A percentile compares a stretch with the other conserved stretches of the same genome.
These are phyloP conservation scores for Crenichthys baileyi DNA, from an alignment of 2,797 vertebrate species.

Conservation along the genomic window DNA sequence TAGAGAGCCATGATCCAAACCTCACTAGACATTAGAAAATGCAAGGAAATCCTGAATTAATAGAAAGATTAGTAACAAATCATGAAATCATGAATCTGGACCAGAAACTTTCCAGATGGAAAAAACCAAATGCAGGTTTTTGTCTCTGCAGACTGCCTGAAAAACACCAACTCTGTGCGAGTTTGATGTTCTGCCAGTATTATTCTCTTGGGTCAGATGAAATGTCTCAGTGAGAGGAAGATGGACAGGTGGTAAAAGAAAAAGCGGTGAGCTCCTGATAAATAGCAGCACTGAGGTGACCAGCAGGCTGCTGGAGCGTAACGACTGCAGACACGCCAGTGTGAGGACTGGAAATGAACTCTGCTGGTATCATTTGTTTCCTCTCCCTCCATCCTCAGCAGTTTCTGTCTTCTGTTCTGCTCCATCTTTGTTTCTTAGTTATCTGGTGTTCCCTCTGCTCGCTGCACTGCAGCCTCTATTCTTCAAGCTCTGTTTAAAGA, in stretches of 20 bases:
- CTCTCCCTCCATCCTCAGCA: neutral
- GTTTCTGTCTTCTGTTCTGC: too few species aligned
- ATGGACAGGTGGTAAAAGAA: neutral
- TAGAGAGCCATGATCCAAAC: too few species aligned
- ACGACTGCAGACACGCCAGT: constrained; percentile 20
- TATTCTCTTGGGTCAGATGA: neutral
- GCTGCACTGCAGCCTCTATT: neutral
- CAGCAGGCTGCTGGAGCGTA: constrained; percentile 32
- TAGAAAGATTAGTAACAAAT: too few species aligned
- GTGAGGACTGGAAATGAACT: constrained; percentile 27
- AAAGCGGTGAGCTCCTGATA: constrained; percentile 4
- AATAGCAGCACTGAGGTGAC: constrained; percentile 20
- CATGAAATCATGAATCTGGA: too few species aligned
- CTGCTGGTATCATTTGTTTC: constrained; percentile 14
- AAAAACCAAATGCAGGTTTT: too few species aligned
- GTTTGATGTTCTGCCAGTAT: neutral
- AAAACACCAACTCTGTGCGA: neutral
- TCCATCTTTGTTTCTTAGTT: neutral
- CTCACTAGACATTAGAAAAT: neutral
- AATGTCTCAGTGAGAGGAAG: neutral
- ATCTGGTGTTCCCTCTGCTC: neutral
- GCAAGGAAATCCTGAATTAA: neutral
- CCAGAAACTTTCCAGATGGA: too few species aligned
- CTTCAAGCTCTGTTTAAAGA: neutral
- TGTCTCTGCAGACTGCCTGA: too few species aligned